phyloP scores from a whole-genome alignment of 2,888 invertebrate genomes.

The Calliscelio sp. region DNA sequence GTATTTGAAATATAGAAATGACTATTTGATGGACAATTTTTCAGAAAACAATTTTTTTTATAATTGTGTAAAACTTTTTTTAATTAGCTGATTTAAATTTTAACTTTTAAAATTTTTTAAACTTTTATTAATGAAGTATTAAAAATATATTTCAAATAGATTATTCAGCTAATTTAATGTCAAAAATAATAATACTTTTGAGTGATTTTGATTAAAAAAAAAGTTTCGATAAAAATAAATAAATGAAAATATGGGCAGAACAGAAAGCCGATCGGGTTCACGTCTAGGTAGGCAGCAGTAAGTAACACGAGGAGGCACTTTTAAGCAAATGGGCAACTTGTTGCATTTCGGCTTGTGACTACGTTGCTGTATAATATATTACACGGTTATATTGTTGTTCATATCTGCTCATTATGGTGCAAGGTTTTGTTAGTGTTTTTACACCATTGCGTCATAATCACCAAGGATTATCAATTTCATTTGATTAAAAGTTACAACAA shows the following conservation, averaged over 20 bases:
- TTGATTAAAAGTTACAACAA: constrained; percentile 11
- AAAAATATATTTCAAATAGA: too few species aligned
- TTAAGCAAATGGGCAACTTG: constrained; percentile 83
- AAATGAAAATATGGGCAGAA: constrained; percentile 30
- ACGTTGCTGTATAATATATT: constrained; percentile 68
- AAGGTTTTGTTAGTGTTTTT: constrained; percentile 51
- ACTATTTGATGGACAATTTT: too few species aligned
- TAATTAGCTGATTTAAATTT: too few species aligned
- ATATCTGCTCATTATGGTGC: constrained; percentile 67
- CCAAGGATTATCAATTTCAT: constrained; percentile 40
- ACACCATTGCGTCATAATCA: constrained; percentile 29
- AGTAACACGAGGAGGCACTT: constrained; percentile 74
- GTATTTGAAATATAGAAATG: too few species aligned
- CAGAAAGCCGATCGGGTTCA: constrained; percentile 69
- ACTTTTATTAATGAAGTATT: too few species aligned
- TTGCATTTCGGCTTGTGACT: constrained; percentile 78
- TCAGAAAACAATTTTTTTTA: too few species aligned
- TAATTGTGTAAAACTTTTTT: too few species aligned
- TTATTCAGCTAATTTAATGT: too few species aligned
- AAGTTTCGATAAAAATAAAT: constrained; percentile 39
- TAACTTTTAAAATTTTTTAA: too few species aligned
- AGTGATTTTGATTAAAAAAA: not conserved
- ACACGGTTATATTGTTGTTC: constrained; percentile 65
- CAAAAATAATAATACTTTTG: too few species aligned
- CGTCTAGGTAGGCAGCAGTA: constrained; percentile 72